phyloP scores from a whole-genome alignment of 1,140 invertebrate species.

The Heliothis subflexa region DNA sequence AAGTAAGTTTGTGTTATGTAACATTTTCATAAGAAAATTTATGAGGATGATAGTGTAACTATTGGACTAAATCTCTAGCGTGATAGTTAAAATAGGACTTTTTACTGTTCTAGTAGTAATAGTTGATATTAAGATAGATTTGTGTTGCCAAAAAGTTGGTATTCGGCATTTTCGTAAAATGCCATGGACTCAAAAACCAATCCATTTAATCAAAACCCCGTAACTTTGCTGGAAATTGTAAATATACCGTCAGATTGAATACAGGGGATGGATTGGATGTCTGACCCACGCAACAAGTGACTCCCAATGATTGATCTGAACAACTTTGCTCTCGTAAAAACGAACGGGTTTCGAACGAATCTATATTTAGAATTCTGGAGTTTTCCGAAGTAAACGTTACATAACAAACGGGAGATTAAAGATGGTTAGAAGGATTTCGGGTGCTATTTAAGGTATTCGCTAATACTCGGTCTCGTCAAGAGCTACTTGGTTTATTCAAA shows the following conservation, averaged over 20 bases:
- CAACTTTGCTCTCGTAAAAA: slow-evolving; percentile 26
- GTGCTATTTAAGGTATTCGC: neutral
- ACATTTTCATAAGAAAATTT: no score
- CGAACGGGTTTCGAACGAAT: neutral
- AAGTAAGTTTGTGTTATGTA: no score
- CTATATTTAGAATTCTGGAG: neutral
- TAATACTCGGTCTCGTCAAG: no score
- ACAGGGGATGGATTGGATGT: slow-evolving; percentile 2
- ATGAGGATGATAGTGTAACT: no score
- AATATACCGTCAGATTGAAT: neutral
- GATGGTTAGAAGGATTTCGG: neutral
- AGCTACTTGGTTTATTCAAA: no score
- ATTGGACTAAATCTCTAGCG: no score
- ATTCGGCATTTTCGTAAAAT: neutral
- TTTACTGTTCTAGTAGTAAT: no score
- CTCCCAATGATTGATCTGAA: slow-evolving; percentile 12
- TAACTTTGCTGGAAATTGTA: neutral
- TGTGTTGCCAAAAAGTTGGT: no score
- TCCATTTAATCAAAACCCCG: neutral
- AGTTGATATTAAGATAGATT: no score
- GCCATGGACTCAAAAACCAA: neutral
- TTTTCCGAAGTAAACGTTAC: neutral
- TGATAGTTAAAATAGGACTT: no score
- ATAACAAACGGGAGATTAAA: neutral
- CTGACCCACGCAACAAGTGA: slow-evolving; percentile 35